These are phyloP conservation scores for Tigriopus japonicus DNA, from an alignment of 1,140 invertebrate genomes.

Conservation along the genomic window DNA sequence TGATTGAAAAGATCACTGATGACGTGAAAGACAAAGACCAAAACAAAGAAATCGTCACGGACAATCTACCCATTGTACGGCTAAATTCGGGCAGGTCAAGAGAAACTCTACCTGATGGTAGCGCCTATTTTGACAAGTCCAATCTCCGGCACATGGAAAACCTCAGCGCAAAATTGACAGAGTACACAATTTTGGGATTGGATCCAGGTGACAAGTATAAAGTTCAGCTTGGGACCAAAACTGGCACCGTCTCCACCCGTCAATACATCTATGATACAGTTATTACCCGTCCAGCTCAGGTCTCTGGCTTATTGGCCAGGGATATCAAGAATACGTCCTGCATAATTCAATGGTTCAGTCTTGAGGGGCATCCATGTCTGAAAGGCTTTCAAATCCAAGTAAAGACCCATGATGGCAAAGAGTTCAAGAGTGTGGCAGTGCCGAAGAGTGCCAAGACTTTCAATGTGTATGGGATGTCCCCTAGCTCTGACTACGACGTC, in stretches of 20 bases:
- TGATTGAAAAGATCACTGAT: background rate
- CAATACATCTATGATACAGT: slow-evolving; percentile 4
- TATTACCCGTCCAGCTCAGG: background rate
- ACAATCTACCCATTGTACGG: background rate
- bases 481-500: background rate
- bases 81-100: background rate
- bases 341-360: slow-evolving; percentile 1
- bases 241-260: background rate
- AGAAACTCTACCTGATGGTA: background rate
- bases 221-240: slow-evolving; percentile 2
- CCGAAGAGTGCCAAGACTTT: slow-evolving; percentile 3
- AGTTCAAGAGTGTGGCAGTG: background rate
- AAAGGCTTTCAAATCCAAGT: slow-evolving; percentile 4
- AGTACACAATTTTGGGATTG: slow-evolving; percentile 7
- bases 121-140: background rate
- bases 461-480: background rate
- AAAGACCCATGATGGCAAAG: background rate
- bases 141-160: background rate
- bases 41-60: background rate
- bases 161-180: slow-evolving; percentile 2
- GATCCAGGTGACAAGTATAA: slow-evolving; percentile 4
- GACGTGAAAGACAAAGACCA: background rate
- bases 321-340: background rate
- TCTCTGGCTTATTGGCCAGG: background rate
- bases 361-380: slow-evolving; percentile 6